A percentile compares a stretch with the other conserved stretches of the same genome.
phyloP scores from a whole-genome alignment of 2,113 vertebrate species.

The Calonectris borealis region DNA sequence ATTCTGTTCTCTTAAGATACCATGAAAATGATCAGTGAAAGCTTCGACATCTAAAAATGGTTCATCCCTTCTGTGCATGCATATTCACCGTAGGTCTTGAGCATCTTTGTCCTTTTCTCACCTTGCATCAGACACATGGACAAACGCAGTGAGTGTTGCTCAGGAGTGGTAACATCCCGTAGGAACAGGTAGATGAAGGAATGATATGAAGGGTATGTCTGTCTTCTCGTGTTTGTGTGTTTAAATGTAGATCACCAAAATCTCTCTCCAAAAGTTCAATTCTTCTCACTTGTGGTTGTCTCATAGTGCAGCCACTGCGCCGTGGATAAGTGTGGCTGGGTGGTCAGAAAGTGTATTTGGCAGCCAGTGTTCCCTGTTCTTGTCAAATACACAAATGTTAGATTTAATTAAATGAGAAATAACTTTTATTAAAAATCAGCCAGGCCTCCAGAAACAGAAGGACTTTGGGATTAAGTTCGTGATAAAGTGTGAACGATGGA shows the following conservation, averaged over 20 bases:
- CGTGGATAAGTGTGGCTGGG: neutral
- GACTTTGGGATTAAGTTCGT: neutral
- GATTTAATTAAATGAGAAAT: neutral
- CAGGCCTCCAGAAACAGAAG: neutral
- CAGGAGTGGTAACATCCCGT: accelerated
- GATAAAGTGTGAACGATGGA: neutral
- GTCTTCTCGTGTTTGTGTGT: neutral
- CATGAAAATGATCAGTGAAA: neutral
- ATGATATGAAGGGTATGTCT: neutral
- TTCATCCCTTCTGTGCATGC: neutral
- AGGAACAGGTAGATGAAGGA: neutral
- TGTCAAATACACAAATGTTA: neutral
- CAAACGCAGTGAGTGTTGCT: neutral
- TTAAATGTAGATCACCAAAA: neutral
- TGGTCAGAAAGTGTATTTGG: neutral
- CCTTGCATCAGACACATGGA: neutral
- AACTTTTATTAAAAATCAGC: neutral
- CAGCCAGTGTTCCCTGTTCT: neutral
- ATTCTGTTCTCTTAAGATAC: neutral
- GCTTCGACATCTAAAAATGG: neutral
- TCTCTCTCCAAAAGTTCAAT: neutral
- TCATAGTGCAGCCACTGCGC: neutral
- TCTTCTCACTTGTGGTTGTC: neutral
- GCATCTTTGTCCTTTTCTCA: neutral
- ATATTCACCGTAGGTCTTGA: neutral